Conservation (phyloP, 2,113 vertebrate species). For the Hippocampus guttulatus region DNA sequence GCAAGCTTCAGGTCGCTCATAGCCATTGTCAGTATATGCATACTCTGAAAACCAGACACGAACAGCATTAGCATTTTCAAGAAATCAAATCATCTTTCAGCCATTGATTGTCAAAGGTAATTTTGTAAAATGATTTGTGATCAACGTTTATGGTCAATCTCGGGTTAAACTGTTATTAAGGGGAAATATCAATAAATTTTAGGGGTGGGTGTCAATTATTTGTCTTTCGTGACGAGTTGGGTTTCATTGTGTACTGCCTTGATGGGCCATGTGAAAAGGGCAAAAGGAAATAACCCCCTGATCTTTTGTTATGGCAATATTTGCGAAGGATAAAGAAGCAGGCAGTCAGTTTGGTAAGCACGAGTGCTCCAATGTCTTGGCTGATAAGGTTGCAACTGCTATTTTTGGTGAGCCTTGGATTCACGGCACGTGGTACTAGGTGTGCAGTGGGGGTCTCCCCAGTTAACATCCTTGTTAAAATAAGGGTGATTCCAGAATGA, state of each 20-base stretch:
- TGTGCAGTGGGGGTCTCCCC: background rate
- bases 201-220: background rate
- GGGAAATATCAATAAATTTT: background rate
- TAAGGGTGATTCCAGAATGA: background rate
- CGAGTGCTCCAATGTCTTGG: background rate
- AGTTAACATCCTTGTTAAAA: background rate
- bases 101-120: no score
- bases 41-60: no score
- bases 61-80: no score
- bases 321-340: background rate
- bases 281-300: background rate
- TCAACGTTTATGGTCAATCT: no score
- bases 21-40: no score
- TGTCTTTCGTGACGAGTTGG: no score
- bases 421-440: slow-evolving; percentile 5
- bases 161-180: no score
- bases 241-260: background rate
- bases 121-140: no score
- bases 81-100: no score
- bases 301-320: slow-evolving; percentile 1
- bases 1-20: no score
- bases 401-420: slow-evolving; percentile 38
- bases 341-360: background rate
- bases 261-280: background rate
- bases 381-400: slow-evolving; percentile 44